Evolutionary conservation across 2,888 invertebrate species (phyloP).

Genomic region (Drosophila prostipennis): DNA sequence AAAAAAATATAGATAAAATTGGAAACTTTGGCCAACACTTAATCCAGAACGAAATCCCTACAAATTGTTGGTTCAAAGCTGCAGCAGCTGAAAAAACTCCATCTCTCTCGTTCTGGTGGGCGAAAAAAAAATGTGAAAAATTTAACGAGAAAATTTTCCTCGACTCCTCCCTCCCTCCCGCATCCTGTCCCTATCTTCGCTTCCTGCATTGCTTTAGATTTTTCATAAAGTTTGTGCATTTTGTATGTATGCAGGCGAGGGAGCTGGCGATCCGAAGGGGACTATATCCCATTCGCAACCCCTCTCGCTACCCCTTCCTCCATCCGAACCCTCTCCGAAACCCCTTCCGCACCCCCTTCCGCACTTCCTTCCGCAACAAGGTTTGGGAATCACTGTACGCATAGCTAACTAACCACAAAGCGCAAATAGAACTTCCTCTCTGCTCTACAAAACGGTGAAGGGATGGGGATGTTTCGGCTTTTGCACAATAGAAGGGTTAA

Average conservation of each 20-base stretch:
- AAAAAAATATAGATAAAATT: constrained; percentile 28
- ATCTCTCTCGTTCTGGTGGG: neutral
- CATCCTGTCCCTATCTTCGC: constrained; percentile 15
- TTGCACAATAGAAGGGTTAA: constrained; percentile 9
- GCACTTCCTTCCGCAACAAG: constrained; percentile 33
- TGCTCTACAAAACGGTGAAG: constrained; percentile 3
- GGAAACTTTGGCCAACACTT: constrained; percentile 44
- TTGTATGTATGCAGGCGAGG: constrained; percentile 42
- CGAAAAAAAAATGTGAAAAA: constrained; percentile 25
- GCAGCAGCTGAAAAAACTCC: constrained; percentile 28
- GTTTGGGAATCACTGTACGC: constrained; percentile 44
- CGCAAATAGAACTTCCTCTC: constrained; percentile 54
- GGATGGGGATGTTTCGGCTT: neutral
- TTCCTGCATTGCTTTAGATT: constrained; percentile 61
- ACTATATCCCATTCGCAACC: neutral
- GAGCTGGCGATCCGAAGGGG: constrained; percentile 1
- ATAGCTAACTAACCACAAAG: constrained; percentile 67
- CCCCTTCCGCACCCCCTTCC: constrained; percentile 1
- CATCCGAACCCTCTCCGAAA: neutral
- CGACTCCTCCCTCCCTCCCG: neutral
- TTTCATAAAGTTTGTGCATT: constrained; percentile 71
- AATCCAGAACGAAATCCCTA: constrained; percentile 41
- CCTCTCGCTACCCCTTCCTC: neutral
- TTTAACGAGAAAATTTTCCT: constrained; percentile 28
- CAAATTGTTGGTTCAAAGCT: constrained; percentile 40